Percentiles rank a stretch among this genome's conserved stretches.
phyloP scores from a whole-genome alignment of 2,113 vertebrate species.

The Coregonus clupeaformis region DNA sequence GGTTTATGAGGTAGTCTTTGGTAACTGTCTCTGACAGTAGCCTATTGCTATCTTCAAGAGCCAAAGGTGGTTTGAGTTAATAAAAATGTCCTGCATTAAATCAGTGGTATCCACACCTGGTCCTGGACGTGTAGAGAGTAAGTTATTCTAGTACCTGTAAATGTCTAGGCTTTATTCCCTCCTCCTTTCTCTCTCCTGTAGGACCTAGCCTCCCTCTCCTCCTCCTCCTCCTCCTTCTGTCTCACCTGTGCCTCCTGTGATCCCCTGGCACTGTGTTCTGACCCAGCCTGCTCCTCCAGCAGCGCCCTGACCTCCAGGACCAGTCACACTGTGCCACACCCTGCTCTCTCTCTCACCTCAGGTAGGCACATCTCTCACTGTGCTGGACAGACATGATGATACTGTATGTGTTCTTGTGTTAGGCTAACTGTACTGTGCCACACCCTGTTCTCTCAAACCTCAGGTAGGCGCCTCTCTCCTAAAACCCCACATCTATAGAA shows the following conservation, averaged over 20 bases:
- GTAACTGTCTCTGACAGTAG: not conserved
- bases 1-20: not conserved
- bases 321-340: slow-evolving; percentile 64
- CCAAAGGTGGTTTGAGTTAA: not conserved
- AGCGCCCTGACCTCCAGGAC: slow-evolving; percentile 3
- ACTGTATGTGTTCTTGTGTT: no score
- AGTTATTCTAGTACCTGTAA: not conserved
- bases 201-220: slow-evolving; percentile 48
- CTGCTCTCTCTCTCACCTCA: slow-evolving; percentile 66
- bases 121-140: not conserved
- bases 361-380: slow-evolving; percentile 52
- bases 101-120: not conserved
- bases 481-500: no score
- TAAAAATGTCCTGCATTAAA: not conserved
- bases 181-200: slow-evolving; percentile 31
- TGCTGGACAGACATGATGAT: not conserved
- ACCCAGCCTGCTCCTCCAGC: slow-evolving; percentile 35
- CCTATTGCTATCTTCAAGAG: not conserved
- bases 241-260: slow-evolving; percentile 55
- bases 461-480: no score
- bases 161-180: not conserved
- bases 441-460: no score
- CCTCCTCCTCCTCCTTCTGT: slow-evolving; percentile 41
- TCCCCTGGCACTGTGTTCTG: slow-evolving; percentile 36
- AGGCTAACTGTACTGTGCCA: no score